These are phyloP conservation scores for Macrotis lagotis DNA, from an alignment of 2,113 vertebrate genomes.

Conservation along the genomic window DNA sequence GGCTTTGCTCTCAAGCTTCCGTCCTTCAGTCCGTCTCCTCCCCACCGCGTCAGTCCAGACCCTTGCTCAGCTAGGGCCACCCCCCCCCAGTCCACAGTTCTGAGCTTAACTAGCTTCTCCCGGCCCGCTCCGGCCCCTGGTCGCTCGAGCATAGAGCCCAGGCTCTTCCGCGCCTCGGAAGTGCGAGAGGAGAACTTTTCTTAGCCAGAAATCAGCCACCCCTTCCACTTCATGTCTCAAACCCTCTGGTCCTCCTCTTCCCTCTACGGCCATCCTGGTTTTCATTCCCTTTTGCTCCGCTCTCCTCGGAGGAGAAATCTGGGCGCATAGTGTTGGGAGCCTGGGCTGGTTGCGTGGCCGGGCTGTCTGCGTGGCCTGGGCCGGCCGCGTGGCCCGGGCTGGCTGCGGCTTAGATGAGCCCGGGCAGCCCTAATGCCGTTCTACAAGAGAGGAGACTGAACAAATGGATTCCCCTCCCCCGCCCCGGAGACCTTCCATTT, in stretches of 20 bases:
- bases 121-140: background rate
- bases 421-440: background rate
- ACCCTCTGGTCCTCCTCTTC: background rate
- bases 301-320: background rate
- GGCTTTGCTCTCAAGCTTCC: background rate
- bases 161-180: background rate
- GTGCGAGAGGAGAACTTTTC: background rate
- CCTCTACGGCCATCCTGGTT: background rate
- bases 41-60: background rate
- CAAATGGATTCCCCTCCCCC: background rate
- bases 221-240: background rate
- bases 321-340: background rate
- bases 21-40: background rate
- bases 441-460: background rate
- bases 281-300: background rate
- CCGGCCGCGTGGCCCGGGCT: background rate
- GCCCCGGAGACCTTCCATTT: background rate
- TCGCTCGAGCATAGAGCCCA: background rate
- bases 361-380: background rate
- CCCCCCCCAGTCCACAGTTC: background rate
- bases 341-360: background rate
- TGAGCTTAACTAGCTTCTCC: background rate
- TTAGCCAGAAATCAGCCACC: background rate
- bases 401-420: background rate
- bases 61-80: background rate